Base-by-base conservation (phyloP, 2,797 vertebrate species). In the Hydrocynus forskahlii region DNA sequence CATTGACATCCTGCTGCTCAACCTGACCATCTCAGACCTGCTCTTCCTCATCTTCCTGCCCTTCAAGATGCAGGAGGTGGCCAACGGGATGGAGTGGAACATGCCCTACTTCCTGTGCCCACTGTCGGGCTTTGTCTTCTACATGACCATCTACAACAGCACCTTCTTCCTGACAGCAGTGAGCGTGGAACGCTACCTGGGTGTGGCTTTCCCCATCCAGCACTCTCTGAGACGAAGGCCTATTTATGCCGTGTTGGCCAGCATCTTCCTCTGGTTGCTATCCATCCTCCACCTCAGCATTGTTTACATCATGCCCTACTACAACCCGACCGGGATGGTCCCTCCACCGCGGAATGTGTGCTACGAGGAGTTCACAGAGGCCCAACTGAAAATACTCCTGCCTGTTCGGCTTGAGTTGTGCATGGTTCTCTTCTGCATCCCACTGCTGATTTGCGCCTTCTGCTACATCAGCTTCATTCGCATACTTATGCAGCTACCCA, bases 391-490 rank as follows among this genome's bases (percentile, higher is more conserved):
- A 0, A 4, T 96, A 19, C 93, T 98, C 2, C 93, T 98, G 13
- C 95, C 96, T 0, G 89, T 97, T 0, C 92, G 97, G 0, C 89
- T 98, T 82, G 96, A 97, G 89, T 87, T 97, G 16, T 96, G 92
- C 12, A 5, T 98, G 0, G 90, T 96, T 0, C 94, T 97, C 5
- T 98, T 97, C 91, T 94, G 89, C 70, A 81, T 97, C 29, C 97
- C 97, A 0, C 94, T 98, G 81, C 7, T 89, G 1, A 87, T 98
- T 80, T 94, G 94, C 77, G 72, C 94, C 79, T 98, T 95, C 90
- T 97, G 96, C 90, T 98, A 97, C 85, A 88, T 93, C 88, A 96
- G 94, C 85, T 96, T 97, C 19, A 94, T 98, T 78, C 84, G 89
- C 77, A 95, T 95, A 78, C 91, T 98, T 81, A 90, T 93, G 2